Conservation (phyloP, 2,113 vertebrate species). For the Myrmecobius fasciatus region DNA sequence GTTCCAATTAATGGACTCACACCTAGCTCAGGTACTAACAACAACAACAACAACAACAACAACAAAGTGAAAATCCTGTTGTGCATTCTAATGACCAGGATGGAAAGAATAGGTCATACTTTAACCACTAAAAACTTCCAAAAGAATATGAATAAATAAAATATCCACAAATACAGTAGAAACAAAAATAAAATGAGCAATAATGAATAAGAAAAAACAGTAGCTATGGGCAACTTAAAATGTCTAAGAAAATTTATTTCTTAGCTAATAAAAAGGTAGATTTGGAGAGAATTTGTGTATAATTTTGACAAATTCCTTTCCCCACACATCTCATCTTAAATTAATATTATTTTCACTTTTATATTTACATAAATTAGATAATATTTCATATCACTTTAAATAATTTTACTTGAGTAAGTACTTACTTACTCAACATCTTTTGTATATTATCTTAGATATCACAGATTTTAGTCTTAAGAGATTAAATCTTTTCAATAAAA, state of each 20-base stretch:
- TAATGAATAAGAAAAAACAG: not conserved
- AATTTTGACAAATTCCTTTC: not conserved
- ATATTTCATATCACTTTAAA: not conserved
- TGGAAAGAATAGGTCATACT: not conserved
- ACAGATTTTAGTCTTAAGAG: not conserved
- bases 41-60: not conserved
- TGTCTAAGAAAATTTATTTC: not conserved
- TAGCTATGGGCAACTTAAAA: not conserved
- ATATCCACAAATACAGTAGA: not conserved
- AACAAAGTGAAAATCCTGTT: not conserved
- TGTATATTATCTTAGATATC: not conserved
- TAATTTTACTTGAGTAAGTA: not conserved
- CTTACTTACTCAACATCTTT: not conserved
- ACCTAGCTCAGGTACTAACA: fast-evolving
- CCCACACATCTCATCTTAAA: not conserved
- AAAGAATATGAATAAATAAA: not conserved
- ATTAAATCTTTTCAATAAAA: not conserved
- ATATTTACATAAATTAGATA: not conserved
- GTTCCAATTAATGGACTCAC: not conserved
- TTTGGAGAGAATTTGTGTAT: not conserved
- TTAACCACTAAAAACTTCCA: not conserved
- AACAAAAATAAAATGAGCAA: not conserved
- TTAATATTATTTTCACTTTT: not conserved
- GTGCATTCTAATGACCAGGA: not conserved
- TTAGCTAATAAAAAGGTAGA: not conserved